Conservation (phyloP, 1,140 invertebrate genomes). For the Leptonema lineaticorne region DNA sequence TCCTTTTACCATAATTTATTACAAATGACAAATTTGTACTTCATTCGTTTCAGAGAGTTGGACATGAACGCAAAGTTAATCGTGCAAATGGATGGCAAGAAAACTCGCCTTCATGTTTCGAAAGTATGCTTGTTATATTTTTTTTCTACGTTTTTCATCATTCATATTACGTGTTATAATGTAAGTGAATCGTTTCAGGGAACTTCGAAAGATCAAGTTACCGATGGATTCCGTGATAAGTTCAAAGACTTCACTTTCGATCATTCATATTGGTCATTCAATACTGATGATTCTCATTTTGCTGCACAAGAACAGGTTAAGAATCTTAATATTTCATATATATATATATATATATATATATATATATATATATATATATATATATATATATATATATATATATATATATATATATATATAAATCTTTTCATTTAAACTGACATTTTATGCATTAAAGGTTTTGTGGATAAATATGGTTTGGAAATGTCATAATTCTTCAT, state of each 20-base stretch:
- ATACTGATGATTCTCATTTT: conserved; percentile 69
- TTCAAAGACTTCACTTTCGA: conserved; percentile 92
- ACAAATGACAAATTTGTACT: background rate
- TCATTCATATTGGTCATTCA: conserved; percentile 89
- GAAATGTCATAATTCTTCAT: no score
- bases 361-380: background rate
- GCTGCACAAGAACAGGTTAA: conserved; percentile 76
- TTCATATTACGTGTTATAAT: no score
- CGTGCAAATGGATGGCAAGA: conserved; percentile 85
- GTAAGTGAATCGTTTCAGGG: background rate
- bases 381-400: background rate
- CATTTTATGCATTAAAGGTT: no score
- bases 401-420: no score
- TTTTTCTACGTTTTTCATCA: no score
- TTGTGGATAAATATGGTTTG: no score
- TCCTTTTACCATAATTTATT: background rate
- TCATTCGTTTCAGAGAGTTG: conserved; percentile 64
- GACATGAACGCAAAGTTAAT: conserved; percentile 82
- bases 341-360: no score
- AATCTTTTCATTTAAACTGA: no score
- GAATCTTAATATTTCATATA: no score
- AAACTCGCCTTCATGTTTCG: conserved; percentile 76
- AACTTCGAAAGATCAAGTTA: conserved; percentile 41
- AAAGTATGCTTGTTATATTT: no score
- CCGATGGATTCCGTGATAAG: conserved; percentile 62